Percentiles rank a stretch among this genome's conserved stretches.
These are phyloP conservation scores for Antigone vipio DNA, from an alignment of 2,113 vertebrate species.

Conservation along the genomic window DNA sequence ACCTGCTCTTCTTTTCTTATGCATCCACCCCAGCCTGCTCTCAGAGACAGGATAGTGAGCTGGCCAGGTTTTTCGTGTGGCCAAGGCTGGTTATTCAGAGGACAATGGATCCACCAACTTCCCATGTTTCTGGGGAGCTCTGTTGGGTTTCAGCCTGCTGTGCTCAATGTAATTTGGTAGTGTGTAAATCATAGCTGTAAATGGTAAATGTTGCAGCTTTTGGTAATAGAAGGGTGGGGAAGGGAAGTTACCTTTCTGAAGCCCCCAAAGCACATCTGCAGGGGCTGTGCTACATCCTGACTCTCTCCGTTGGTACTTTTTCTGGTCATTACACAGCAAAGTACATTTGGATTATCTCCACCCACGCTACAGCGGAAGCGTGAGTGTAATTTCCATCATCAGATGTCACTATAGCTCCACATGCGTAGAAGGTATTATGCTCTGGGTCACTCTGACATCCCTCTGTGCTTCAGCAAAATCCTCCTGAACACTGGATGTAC, in stretches of 20 bases:
- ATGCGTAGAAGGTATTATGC: fast-evolving
- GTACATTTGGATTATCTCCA: neutral
- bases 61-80: fast-evolving
- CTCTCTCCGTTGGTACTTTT: neutral
- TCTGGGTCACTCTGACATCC: neutral
- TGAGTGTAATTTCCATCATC: neutral
- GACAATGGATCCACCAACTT: neutral
- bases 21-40: neutral
- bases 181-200: fast-evolving
- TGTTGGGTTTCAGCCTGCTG: neutral
- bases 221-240: neutral
- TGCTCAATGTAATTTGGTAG: neutral
- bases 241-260: neutral
- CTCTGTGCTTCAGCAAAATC: neutral
- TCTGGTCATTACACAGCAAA: neutral
- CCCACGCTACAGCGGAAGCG: neutral
- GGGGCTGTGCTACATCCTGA: neutral
- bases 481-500: neutral
- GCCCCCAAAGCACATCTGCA: neutral
- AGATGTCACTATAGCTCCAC: neutral
- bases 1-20: neutral
- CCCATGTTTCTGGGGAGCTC: fast-evolving
- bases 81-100: neutral
- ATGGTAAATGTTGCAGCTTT: neutral
- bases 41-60: neutral